Evolutionary conservation across 2,888 invertebrate species (phyloP), one percentile per base, ranked within the genome.

Genomic region (Synanthedon vespiformis): DNA sequence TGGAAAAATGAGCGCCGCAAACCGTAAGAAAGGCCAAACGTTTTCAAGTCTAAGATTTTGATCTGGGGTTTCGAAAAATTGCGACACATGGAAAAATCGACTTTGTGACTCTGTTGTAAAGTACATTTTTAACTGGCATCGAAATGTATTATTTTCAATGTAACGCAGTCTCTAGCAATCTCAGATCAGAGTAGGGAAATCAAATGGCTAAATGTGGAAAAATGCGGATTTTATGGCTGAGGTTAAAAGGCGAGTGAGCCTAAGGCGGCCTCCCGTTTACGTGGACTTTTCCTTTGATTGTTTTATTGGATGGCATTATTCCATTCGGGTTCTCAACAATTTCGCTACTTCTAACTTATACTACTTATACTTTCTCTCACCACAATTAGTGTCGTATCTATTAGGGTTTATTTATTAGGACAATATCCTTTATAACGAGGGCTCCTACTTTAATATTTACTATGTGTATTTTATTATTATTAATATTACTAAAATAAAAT

Each of bases 161-260:
- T 68, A 68, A 67, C 70, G 65, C 68, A 65, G 64, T 72, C 70
- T 64, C 63, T 68, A 67, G 68, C 69, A 74, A 76, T 75, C 74
- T 74, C 62, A 63, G 67, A 75, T 77, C 77, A 63, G 66, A 64
- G 57, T 53, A 53, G 52, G 62, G 63, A 67, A 72, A 70, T 73
- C 71, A 70, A 67, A 68, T 54, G 68, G 67, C 62, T 65, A 61
- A 64, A 64, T 52, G 54, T 55, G 52, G 55, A 57, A 56, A 70
- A 63, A 62, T 68, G 68, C 59, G 60, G 61, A 64, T 67, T 72
- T 75, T 72, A 72, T 68, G 64, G 64, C 53, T 49, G 56, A 64
- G 68, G 67, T 73, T 70, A 68, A 70, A 61, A 64, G 63, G 58
- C 56, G 57, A 61, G 63, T 60, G 59, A 59, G 61, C 61, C 60